phyloP scores from a whole-genome alignment of 2,113 vertebrate species.

The Nerophis lumbriciformis region DNA sequence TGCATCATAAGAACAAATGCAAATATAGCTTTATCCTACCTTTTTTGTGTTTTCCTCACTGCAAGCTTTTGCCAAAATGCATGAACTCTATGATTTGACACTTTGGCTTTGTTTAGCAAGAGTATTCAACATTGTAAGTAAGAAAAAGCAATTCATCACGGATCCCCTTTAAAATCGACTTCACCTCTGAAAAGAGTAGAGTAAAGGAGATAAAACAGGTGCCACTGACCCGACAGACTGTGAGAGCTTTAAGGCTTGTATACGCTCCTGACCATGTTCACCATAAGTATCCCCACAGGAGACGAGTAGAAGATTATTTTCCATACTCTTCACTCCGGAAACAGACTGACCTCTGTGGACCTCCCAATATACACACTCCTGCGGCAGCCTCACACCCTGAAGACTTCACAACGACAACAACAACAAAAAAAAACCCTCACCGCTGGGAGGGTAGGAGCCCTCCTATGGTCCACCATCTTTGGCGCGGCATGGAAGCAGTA shows the following conservation, averaged over 20 bases:
- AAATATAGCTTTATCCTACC: no score
- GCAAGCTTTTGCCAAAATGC: no score
- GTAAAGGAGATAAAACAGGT: constrained; percentile 26
- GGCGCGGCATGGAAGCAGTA: constrained; percentile 50
- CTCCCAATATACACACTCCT: constrained; percentile 35
- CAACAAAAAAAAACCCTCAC: constrained; percentile 38
- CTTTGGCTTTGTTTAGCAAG: no score
- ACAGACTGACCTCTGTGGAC: constrained; percentile 52
- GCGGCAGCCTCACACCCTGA: constrained; percentile 35
- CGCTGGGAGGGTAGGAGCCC: constrained; percentile 54
- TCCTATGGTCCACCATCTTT: constrained; percentile 55
- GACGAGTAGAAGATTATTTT: constrained; percentile 30
- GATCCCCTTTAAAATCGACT: constrained; percentile 28
- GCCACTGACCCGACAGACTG: constrained; percentile 17
- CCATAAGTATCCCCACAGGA: constrained; percentile 22
- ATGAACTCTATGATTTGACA: no score
- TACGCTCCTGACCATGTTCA: constrained; percentile 35
- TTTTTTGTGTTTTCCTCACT: no score
- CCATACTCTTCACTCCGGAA: constrained; percentile 14
- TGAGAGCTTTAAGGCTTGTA: constrained; percentile 22
- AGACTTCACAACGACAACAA: constrained; percentile 11
- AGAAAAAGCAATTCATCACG: no score
- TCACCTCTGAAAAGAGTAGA: constrained; percentile 7
- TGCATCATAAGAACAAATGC: no score
- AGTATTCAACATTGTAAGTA: no score